phyloP scores from a whole-genome alignment of 2,797 vertebrate genomes.

The Peromyscus attwateri region DNA sequence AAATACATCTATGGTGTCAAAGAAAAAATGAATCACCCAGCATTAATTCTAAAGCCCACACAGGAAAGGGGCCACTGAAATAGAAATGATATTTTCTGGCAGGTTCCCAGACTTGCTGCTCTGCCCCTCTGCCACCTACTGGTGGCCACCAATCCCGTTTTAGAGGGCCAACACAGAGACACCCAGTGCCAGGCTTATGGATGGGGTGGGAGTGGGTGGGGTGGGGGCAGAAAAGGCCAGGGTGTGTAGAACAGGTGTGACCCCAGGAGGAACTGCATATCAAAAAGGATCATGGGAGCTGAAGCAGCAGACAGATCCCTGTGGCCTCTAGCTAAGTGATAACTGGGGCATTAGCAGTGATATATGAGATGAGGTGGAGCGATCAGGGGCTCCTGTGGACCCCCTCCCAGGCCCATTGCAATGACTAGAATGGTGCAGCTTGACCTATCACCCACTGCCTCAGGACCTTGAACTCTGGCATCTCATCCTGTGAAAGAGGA shows the following conservation, averaged over 20 bases:
- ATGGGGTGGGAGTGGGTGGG: neutral
- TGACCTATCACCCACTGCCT: neutral
- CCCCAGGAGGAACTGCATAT: neutral
- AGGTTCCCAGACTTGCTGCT: neutral
- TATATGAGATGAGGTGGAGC: neutral
- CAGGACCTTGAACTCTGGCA: neutral
- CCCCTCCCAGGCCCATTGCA: rapidly evolving
- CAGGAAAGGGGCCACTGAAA: neutral
- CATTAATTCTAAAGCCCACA: neutral
- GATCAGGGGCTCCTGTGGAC: neutral
- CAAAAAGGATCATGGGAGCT: rapidly evolving
- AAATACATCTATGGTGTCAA: conserved; percentile 32
- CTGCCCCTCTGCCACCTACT: neutral
- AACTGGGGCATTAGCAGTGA: neutral
- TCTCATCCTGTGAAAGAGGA: neutral
- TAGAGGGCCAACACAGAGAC: neutral
- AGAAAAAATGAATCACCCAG: neutral
- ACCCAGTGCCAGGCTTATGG: neutral
- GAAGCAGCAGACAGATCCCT: no score
- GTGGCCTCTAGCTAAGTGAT: neutral
- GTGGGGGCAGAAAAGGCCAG: neutral
- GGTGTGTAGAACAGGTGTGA: neutral
- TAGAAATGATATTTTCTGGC: neutral
- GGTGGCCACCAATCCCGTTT: neutral
- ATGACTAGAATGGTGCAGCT: neutral